Evolutionary conservation across 2,888 invertebrate species (phyloP).

Genomic region (Tethea ocularis): DNA sequence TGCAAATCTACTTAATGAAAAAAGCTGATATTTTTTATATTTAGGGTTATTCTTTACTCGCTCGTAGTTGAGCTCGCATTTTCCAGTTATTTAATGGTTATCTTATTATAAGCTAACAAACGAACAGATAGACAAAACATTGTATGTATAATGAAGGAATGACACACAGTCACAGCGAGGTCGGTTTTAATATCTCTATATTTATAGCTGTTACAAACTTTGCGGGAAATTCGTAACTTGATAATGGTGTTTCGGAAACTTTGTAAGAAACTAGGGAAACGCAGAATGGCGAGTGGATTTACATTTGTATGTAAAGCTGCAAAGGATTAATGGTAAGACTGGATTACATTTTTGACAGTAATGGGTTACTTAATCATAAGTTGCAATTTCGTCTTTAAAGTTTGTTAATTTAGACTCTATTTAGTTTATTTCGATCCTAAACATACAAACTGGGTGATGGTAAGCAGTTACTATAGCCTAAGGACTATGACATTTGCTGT

Average conservation of each 20-base stretch:
- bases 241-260: conserved; percentile 3
- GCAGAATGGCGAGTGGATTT: background rate
- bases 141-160: background rate
- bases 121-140: background rate
- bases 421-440: no score
- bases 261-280: background rate
- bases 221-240: background rate
- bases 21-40: no score
- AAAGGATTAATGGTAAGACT: background rate
- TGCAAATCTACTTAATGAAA: no score
- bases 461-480: no score
- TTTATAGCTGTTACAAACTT: conserved; percentile 3
- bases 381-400: background rate
- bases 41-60: no score
- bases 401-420: background rate
- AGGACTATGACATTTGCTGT: no score
- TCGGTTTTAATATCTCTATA: background rate
- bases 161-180: background rate
- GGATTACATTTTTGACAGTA: background rate
- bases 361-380: background rate
- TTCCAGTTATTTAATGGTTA: no score
- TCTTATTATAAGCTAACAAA: background rate
- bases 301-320: background rate
- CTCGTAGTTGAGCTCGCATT: no score
- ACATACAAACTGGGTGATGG: no score